phyloP scores from a whole-genome alignment of 1,140 invertebrate species.

The Hylyphantes graminicola region DNA sequence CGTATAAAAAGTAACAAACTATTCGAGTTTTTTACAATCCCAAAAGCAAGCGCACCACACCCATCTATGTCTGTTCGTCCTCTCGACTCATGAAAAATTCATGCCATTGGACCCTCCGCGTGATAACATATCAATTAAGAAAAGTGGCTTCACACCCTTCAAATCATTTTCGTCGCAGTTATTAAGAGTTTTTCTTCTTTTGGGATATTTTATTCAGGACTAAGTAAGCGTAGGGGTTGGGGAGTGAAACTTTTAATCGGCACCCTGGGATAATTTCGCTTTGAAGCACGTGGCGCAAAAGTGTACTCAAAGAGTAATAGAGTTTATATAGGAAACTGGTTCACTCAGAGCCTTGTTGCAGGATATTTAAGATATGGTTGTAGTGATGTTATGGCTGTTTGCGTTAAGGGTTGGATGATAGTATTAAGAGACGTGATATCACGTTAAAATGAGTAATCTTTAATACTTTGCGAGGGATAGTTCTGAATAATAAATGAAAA shows the following conservation, averaged over 20 bases:
- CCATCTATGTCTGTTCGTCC: neutral
- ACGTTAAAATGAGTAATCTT: no score
- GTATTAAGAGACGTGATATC: no score
- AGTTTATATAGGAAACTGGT: no score
- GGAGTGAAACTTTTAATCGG: constrained; percentile 4
- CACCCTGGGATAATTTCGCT: constrained; percentile 5
- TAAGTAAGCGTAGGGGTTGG: neutral
- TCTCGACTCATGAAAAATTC: constrained; percentile 26
- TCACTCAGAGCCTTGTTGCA: no score
- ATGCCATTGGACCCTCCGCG: neutral
- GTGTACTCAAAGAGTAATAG: neutral
- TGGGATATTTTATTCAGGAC: neutral
- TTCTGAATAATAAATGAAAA: no score
- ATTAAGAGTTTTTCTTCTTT: constrained; percentile 14
- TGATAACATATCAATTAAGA: constrained; percentile 40
- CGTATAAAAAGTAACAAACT: no score
- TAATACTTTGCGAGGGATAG: no score
- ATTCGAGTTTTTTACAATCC: no score
- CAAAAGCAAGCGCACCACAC: neutral
- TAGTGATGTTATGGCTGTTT: no score
- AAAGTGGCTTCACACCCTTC: constrained; percentile 36
- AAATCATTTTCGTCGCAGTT: constrained; percentile 26
- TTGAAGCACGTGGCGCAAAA: neutral
- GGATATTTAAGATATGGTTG: no score
- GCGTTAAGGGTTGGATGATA: no score